Percentiles rank a stretch among this genome's conserved stretches.
These are phyloP conservation scores for Hipparchia sbordonii DNA, from an alignment of 2,888 invertebrate species.

Conservation along the genomic window DNA sequence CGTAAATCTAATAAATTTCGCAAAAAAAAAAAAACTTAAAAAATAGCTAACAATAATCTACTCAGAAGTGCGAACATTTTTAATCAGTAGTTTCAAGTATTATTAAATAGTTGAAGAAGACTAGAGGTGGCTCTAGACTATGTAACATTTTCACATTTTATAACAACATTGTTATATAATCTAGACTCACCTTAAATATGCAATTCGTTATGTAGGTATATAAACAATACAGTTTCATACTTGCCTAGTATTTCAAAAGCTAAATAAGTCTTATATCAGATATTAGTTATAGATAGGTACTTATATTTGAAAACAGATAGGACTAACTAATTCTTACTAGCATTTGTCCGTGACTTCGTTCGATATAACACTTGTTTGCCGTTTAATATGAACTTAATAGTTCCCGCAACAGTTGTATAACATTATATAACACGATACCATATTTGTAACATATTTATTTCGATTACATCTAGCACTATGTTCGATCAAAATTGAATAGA, in stretches of 20 bases:
- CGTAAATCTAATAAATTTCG: no score
- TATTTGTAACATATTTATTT: background rate
- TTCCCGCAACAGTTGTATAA: background rate
- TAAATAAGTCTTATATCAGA: conserved; percentile 22
- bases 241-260: conserved; percentile 10
- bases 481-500: background rate
- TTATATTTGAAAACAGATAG: background rate
- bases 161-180: background rate
- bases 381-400: background rate
- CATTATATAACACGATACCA: background rate
- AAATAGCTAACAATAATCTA: no score
- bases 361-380: background rate
- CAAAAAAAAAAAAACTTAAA: no score
- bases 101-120: background rate
- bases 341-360: conserved; percentile 23
- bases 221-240: background rate
- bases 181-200: conserved; percentile 2
- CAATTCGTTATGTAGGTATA: conserved; percentile 4
- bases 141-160: background rate
- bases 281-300: conserved; percentile 9
- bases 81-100: background rate
- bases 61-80: background rate
- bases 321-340: conserved; percentile 17
- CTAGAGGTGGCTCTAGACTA: background rate
- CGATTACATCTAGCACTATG: background rate